These are phyloP conservation scores for Yoshiicerus persimilis DNA, from an alignment of 1,140 invertebrate genomes.

Conservation along the genomic window DNA sequence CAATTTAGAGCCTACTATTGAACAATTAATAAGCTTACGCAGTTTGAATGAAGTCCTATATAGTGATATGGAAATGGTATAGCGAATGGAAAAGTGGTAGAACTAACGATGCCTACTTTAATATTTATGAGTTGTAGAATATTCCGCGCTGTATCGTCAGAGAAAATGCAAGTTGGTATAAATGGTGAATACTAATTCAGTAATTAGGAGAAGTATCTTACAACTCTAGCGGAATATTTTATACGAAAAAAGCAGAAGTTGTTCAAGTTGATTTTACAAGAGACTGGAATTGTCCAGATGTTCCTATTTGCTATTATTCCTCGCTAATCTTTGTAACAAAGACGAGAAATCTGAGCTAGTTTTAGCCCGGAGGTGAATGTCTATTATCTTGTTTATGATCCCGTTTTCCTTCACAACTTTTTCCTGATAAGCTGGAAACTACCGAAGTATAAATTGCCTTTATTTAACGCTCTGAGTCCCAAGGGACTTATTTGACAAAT, in stretches of 20 bases:
- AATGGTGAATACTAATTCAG: not conserved
- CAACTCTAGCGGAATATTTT: not conserved
- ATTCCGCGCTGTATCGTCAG: not conserved
- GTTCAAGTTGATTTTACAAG: not conserved
- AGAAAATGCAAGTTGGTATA: not conserved
- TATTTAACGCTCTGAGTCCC: not conserved
- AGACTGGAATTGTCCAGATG: not conserved
- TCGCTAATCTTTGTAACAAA: not conserved
- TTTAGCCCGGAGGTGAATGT: not conserved
- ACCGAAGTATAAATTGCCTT: not conserved
- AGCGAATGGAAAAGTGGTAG: not conserved
- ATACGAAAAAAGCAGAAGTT: not conserved
- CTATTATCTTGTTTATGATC: constrained; percentile 9
- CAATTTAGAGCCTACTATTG: not conserved
- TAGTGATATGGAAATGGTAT: too few species aligned
- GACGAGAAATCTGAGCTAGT: not conserved
- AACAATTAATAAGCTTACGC: not conserved
- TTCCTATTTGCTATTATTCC: not conserved
- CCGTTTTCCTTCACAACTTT: constrained; percentile 10
- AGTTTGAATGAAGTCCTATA: not conserved
- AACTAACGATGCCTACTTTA: not conserved
- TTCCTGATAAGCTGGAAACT: not conserved
- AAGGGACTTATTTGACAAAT: not conserved
- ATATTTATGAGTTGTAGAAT: not conserved
- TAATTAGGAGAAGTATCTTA: not conserved